phyloP scores from a whole-genome alignment of 2,797 vertebrate species.

The Melanotaenia trifasciata region DNA sequence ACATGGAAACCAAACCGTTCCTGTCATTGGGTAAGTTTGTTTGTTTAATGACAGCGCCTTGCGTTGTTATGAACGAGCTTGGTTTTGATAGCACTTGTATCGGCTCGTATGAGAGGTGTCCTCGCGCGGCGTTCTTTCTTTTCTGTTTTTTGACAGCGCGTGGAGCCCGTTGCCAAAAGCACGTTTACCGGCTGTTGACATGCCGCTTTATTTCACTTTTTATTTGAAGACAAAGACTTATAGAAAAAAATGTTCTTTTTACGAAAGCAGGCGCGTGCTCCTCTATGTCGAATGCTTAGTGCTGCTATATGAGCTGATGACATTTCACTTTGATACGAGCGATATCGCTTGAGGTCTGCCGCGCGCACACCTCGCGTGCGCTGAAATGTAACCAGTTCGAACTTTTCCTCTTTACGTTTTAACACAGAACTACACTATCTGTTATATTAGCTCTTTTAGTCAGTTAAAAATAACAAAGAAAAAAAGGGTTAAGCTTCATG shows the following conservation, averaged over 20 bases:
- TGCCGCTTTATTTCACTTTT: not conserved
- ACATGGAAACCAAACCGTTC: slow-evolving; percentile 98
- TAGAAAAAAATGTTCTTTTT: not conserved
- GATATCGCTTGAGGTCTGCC: slow-evolving; percentile 44
- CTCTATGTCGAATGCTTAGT: not conserved
- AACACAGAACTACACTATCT: not conserved
- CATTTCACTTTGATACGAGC: slow-evolving; percentile 58
- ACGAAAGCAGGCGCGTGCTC: not conserved
- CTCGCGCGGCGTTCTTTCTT: slow-evolving; percentile 11
- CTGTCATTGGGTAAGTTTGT: slow-evolving; percentile 93
- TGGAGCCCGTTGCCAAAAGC: slow-evolving; percentile 51
- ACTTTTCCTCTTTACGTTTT: slow-evolving; percentile 1
- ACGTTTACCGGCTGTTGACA: slow-evolving; percentile 18
- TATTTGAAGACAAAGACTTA: not conserved
- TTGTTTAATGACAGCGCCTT: slow-evolving; percentile 30
- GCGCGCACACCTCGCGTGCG: slow-evolving; percentile 45
- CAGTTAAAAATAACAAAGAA: not conserved
- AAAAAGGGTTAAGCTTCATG: too few species aligned
- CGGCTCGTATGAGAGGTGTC: slow-evolving; percentile 29
- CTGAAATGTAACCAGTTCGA: slow-evolving; percentile 8
- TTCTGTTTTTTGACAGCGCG: slow-evolving; percentile 63
- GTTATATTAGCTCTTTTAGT: not conserved
- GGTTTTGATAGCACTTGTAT: slow-evolving; percentile 18
- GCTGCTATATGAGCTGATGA: slow-evolving; percentile 51
- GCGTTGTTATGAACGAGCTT: not conserved